phyloP scores from a whole-genome alignment of 1,140 invertebrate species.

The Ips typographus region DNA sequence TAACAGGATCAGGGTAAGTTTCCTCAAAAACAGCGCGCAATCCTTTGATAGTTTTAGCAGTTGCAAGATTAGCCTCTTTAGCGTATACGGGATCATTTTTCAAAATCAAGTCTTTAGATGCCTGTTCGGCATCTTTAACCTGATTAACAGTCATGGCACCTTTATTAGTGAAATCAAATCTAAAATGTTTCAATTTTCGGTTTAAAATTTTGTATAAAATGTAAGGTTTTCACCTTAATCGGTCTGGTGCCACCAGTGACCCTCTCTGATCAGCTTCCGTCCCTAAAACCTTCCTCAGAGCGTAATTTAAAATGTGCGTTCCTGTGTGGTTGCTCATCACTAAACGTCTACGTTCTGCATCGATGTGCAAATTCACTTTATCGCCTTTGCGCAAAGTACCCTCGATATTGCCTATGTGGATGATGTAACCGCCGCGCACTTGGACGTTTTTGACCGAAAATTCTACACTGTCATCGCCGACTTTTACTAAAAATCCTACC shows the following conservation, averaged over 20 bases:
- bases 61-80: slow-evolving; percentile 78
- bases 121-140: slow-evolving; percentile 82
- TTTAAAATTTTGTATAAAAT: neutral
- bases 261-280: slow-evolving; percentile 95
- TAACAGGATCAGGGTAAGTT: slow-evolving; percentile 97
- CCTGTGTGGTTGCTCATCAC: slow-evolving; percentile 99
- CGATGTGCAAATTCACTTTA: slow-evolving; percentile 78
- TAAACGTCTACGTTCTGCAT: slow-evolving; percentile 77
- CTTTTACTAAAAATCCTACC: slow-evolving; percentile 78
- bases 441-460: slow-evolving; percentile 94
- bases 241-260: slow-evolving; percentile 97
- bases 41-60: slow-evolving; percentile 92
- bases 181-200: neutral
- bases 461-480: slow-evolving; percentile 83
- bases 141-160: slow-evolving; percentile 85
- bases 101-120: slow-evolving; percentile 75
- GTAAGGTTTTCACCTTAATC: slow-evolving; percentile 60
- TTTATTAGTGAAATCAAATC: slow-evolving; percentile 97
- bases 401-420: slow-evolving; percentile 89
- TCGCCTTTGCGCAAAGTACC: slow-evolving; percentile 87
- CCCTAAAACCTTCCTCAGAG: slow-evolving; percentile 84
- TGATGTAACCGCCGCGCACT: slow-evolving; percentile 92
- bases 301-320: slow-evolving; percentile 96
- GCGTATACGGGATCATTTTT: slow-evolving; percentile 86
- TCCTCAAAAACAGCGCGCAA: slow-evolving; percentile 98